phyloP scores from a whole-genome alignment of 2,113 vertebrate genomes.

The Clinocottus analis region DNA sequence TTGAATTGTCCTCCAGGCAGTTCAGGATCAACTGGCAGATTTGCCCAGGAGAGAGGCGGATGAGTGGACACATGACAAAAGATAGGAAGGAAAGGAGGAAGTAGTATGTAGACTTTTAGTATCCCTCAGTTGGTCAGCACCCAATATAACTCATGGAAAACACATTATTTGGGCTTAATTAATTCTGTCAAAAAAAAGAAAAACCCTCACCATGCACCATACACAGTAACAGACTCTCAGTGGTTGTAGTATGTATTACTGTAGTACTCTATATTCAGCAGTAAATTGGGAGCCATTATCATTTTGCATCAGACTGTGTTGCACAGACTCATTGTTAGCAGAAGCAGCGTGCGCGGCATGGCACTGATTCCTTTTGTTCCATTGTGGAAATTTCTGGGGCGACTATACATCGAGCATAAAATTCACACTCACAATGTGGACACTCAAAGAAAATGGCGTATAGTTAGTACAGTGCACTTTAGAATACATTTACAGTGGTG shows the following conservation, averaged over 20 bases:
- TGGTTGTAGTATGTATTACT: neutral
- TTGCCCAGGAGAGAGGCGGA: constrained; percentile 46
- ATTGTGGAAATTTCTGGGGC: neutral
- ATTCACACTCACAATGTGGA: neutral
- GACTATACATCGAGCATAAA: neutral
- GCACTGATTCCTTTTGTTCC: neutral
- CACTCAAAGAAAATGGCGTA: neutral
- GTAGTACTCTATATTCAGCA: neutral
- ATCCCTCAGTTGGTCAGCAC: neutral
- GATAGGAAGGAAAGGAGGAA: constrained; percentile 4
- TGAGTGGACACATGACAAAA: constrained; percentile 38
- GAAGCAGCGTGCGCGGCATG: neutral
- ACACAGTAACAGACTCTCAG: neutral
- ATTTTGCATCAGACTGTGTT: neutral
- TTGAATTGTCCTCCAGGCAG: constrained; percentile 73
- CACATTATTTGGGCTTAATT: too few relatives aligned
- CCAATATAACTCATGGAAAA: too few relatives aligned
- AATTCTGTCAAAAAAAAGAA: too few relatives aligned
- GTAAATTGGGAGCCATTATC: neutral
- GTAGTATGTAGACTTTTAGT: constrained; percentile 19
- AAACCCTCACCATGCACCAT: neutral
- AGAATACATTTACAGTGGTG: neutral
- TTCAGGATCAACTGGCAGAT: constrained; percentile 73
- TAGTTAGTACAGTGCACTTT: neutral
- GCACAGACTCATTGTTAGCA: neutral